phyloP scores from a whole-genome alignment of 2,113 vertebrate species.

The Pica pica region DNA sequence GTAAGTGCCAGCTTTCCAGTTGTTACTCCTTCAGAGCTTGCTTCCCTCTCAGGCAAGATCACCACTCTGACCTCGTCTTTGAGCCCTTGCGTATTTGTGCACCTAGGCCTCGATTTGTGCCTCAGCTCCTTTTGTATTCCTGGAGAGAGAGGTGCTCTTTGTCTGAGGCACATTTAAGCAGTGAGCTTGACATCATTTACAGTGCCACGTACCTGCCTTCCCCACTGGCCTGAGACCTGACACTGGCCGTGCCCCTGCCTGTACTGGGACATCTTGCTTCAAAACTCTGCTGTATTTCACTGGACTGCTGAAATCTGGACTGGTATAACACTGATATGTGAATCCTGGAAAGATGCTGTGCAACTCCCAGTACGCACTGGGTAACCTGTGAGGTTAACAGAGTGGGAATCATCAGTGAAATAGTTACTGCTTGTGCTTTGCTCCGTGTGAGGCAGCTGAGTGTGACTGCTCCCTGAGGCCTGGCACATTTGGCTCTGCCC shows the following conservation, averaged over 20 bases:
- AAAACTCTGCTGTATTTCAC: neutral
- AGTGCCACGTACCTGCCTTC: neutral
- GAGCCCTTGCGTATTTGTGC: neutral
- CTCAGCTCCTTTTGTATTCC: neutral
- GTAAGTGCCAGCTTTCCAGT: neutral
- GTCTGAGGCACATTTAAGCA: neutral
- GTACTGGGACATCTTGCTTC: neutral
- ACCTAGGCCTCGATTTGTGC: neutral
- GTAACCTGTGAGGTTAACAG: neutral
- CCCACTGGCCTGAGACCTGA: fast-evolving
- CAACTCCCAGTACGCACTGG: neutral
- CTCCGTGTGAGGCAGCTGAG: neutral
- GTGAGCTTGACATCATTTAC: neutral
- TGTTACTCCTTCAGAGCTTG: neutral
- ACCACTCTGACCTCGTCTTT: neutral
- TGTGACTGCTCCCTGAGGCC: neutral
- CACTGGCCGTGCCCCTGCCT: fast-evolving
- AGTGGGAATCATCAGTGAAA: neutral
- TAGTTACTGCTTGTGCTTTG: neutral
- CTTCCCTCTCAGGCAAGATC: neutral
- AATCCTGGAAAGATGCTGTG: neutral
- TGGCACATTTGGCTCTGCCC: neutral
- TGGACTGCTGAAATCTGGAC: neutral
- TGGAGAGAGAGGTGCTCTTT: neutral
- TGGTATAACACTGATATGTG: neutral